Percentiles rank a stretch among this genome's conserved stretches.
Conservation (phyloP, 2,888 invertebrate genomes). For the Chrysolina americana region DNA sequence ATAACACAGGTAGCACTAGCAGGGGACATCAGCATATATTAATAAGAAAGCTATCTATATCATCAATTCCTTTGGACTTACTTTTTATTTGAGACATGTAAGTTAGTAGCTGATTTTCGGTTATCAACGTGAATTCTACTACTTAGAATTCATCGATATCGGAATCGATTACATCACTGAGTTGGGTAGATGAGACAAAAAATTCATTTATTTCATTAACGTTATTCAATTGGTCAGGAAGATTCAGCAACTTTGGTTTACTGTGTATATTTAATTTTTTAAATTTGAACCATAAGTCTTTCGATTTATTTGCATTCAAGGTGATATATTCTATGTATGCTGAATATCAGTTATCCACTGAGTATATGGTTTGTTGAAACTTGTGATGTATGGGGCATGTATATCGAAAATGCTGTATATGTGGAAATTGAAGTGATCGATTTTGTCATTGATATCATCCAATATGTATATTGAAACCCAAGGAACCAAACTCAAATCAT, state of each 20-base stretch:
- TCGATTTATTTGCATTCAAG: neutral
- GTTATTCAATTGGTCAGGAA: neutral
- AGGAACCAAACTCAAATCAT: neutral
- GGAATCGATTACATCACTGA: slow-evolving; percentile 13
- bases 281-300: slow-evolving; percentile 16
- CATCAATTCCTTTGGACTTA: slow-evolving; percentile 25
- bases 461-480: neutral
- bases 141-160: slow-evolving; percentile 12
- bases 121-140: neutral
- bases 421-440: neutral
- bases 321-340: slow-evolving; percentile 6
- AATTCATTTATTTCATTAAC: slow-evolving; percentile 9
- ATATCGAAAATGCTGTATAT: neutral
- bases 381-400: neutral
- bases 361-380: slow-evolving; percentile 1
- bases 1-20: neutral
- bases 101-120: slow-evolving; percentile 5
- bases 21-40: slow-evolving; percentile 20
- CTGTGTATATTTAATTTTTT: neutral
- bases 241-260: slow-evolving; percentile 2
- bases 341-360: neutral
- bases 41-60: slow-evolving; percentile 14
- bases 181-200: slow-evolving; percentile 22
- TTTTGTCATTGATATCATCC: neutral
- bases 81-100: slow-evolving; percentile 7